Percentiles rank a stretch among this genome's conserved stretches.
These are phyloP conservation scores for Aviceda subcristata DNA, from an alignment of 2,113 vertebrate species.

Conservation along the genomic window DNA sequence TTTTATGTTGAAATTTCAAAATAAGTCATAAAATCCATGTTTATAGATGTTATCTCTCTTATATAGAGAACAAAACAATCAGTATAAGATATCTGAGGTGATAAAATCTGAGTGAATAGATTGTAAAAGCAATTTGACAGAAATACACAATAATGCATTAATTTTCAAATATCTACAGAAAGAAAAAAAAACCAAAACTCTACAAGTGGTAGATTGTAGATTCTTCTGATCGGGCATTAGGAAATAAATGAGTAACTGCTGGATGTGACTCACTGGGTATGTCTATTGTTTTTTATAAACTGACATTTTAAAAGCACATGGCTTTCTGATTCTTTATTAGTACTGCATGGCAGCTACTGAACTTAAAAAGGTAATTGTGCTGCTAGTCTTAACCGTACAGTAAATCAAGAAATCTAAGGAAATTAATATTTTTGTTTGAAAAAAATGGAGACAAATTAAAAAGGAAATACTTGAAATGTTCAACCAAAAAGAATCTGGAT, in stretches of 20 bases:
- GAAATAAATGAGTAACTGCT: background rate
- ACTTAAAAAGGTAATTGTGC: background rate
- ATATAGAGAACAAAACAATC: background rate
- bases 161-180: background rate
- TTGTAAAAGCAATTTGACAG: background rate
- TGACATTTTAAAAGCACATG: background rate
- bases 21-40: background rate
- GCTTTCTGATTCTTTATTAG: background rate
- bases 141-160: background rate
- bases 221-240: background rate
- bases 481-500: background rate
- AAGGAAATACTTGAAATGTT: background rate
- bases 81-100: background rate
- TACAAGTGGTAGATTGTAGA: background rate
- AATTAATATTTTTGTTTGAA: background rate
- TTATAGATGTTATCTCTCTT: background rate
- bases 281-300: background rate
- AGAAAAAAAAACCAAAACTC: background rate
- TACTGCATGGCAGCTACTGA: background rate
- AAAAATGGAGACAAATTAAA: background rate
- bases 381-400: background rate
- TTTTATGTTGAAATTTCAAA: background rate
- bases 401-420: background rate
- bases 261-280: background rate
- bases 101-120: background rate